Conservation (phyloP, 1,140 invertebrate species). For the Teleogryllus occipitalis region DNA sequence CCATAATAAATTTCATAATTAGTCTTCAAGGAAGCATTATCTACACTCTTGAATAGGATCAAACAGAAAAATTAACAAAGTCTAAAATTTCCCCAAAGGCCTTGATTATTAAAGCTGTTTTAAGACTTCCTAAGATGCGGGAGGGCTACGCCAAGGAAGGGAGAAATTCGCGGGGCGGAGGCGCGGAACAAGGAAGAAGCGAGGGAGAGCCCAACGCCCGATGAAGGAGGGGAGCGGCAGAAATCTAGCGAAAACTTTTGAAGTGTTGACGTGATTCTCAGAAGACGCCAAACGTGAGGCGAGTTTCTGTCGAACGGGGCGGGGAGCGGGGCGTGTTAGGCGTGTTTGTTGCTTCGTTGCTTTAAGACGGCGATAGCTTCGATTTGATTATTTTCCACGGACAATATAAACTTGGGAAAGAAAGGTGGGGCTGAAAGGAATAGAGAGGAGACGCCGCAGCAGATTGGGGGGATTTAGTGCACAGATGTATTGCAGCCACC, state of each 20-base stretch:
- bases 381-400: background rate
- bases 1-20: conserved; percentile 23
- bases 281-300: background rate
- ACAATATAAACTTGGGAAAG: background rate
- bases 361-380: too few species aligned
- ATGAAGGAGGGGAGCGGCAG: conserved; percentile 6
- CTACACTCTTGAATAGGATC: conserved; percentile 23
- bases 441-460: background rate
- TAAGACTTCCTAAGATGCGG: conserved; percentile 10
- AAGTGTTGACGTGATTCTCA: background rate
- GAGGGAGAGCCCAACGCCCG: background rate
- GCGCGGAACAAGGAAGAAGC: background rate
- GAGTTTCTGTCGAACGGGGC: too few species aligned
- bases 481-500: too few species aligned
- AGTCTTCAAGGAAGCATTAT: conserved; percentile 24
- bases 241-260: background rate
- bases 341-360: too few species aligned
- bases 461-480: background rate
- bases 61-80: conserved; percentile 25
- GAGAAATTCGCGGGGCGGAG: background rate
- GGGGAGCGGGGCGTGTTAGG: too few species aligned
- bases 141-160: background rate
- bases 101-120: conserved; percentile 23
- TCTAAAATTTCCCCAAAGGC: conserved; percentile 24
- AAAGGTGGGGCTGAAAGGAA: background rate